phyloP scores from a whole-genome alignment of 2,797 vertebrate species.

The Phoxinus dragarum region DNA sequence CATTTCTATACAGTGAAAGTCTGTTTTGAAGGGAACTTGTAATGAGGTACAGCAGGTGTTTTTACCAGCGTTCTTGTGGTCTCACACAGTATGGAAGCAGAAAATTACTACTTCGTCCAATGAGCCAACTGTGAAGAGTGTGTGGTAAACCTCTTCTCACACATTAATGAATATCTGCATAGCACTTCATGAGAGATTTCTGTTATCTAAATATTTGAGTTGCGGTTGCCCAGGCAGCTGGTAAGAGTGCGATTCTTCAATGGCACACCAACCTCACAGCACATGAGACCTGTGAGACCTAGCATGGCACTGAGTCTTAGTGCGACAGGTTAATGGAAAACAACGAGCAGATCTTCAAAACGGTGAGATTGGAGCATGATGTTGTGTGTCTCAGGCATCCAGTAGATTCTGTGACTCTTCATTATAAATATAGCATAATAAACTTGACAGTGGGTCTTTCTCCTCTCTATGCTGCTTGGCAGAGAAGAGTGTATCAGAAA shows the following conservation, averaged over 20 bases:
- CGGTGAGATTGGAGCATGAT: slow-evolving; percentile 58
- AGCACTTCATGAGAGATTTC: slow-evolving; percentile 18
- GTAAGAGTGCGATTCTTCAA: neutral
- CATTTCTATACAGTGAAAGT: neutral
- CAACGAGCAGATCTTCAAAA: slow-evolving; percentile 72
- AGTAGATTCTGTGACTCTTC: slow-evolving; percentile 7
- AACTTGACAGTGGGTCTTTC: slow-evolving; percentile 19
- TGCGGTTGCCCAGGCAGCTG: neutral
- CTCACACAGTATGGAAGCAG: neutral
- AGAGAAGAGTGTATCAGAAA: neutral
- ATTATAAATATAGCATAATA: slow-evolving; percentile 21
- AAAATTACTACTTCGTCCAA: neutral
- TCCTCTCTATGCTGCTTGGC: too few species aligned
- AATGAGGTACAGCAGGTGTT: neutral
- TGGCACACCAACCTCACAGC: slow-evolving; percentile 28
- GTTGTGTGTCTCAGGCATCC: neutral
- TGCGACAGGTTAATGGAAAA: slow-evolving; percentile 67
- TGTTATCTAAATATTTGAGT: slow-evolving; percentile 35
- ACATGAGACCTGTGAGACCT: slow-evolving; percentile 45
- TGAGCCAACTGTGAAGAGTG: neutral
- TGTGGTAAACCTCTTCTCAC: neutral
- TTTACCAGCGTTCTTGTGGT: neutral
- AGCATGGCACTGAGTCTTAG: slow-evolving; percentile 69
- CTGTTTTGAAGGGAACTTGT: neutral
- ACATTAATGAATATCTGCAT: slow-evolving; percentile 15